Evolutionary conservation across 2,888 invertebrate genomes (phyloP).

Genomic region (Dendrolimus pini): DNA sequence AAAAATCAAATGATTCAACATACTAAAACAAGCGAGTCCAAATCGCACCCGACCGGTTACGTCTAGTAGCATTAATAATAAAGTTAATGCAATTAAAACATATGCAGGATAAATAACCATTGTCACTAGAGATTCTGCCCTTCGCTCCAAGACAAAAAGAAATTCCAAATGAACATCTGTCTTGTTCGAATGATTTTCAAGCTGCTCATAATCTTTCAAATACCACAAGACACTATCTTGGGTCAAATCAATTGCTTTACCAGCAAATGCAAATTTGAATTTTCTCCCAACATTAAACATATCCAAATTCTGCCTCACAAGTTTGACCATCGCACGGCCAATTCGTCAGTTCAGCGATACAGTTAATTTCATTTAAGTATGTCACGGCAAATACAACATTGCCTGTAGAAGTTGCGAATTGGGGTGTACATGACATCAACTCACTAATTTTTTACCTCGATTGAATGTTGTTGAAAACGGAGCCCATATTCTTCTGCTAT

Average conservation of each 20-base stretch:
- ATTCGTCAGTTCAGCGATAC: slow-evolving; percentile 23
- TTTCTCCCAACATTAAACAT: slow-evolving; percentile 3
- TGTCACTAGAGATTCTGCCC: slow-evolving; percentile 26
- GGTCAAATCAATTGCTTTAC: slow-evolving; percentile 16
- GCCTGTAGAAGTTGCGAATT: not conserved
- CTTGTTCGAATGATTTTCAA: slow-evolving; percentile 8
- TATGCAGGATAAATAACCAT: slow-evolving; percentile 31
- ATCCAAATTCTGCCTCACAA: slow-evolving; percentile 24
- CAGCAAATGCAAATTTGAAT: slow-evolving; percentile 15
- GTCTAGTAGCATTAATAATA: slow-evolving; percentile 28
- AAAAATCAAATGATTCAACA: slow-evolving; percentile 30
- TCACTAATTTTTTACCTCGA: not conserved
- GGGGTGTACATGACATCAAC: not conserved
- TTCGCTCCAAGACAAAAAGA: slow-evolving; percentile 32
- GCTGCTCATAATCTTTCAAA: slow-evolving; percentile 27
- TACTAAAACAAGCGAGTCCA: slow-evolving; percentile 24
- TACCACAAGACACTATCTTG: slow-evolving; percentile 36
- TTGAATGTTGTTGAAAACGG: slow-evolving; percentile 12
- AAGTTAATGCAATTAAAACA: slow-evolving; percentile 24
- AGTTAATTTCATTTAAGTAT: slow-evolving; percentile 9
- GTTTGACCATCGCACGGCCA: slow-evolving; percentile 37
- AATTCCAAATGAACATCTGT: slow-evolving; percentile 22
- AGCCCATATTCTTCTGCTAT: slow-evolving; percentile 19
- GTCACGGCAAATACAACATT: not conserved
- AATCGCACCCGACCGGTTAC: slow-evolving; percentile 20